A percentile compares a stretch with the other conserved stretches of the same genome.
These are phyloP conservation scores for Euphonia xanthogaster DNA, from an alignment of 2,797 vertebrate genomes.

Conservation along the genomic window DNA sequence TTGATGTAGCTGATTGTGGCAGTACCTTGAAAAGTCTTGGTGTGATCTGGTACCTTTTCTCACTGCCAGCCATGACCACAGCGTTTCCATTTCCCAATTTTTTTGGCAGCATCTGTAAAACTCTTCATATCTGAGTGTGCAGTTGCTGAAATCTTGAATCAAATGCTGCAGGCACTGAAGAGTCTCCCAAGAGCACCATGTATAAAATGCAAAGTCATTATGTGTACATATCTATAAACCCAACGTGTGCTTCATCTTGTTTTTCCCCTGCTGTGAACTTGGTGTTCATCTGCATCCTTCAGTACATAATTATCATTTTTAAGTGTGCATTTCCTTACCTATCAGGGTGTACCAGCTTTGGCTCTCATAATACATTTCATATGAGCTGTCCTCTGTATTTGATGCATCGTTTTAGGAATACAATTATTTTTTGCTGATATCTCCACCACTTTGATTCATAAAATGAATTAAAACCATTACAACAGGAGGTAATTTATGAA, in stretches of 20 bases:
- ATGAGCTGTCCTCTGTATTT: background rate
- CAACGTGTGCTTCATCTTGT: background rate
- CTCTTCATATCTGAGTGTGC: background rate
- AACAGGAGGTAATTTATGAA: slow-evolving; percentile 20
- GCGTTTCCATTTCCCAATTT: background rate
- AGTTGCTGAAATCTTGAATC: background rate
- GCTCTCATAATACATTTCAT: background rate
- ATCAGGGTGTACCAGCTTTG: background rate
- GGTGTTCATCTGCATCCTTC: background rate
- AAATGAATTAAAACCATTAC: background rate
- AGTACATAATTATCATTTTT: background rate
- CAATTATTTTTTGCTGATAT: background rate
- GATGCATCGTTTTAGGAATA: background rate
- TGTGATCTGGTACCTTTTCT: background rate
- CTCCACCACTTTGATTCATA: background rate
- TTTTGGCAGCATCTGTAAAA: background rate
- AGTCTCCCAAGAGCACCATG: background rate
- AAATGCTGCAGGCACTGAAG: background rate
- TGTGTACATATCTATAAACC: background rate
- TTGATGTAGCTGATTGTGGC: background rate
- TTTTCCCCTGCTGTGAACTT: background rate
- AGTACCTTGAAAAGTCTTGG: background rate
- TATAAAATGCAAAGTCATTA: background rate
- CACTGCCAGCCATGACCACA: background rate
- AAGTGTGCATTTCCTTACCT: background rate